A percentile compares a stretch with the other conserved stretches of the same genome.
phyloP scores from a whole-genome alignment of 1,140 invertebrate genomes.

The Listronotus bonariensis region DNA sequence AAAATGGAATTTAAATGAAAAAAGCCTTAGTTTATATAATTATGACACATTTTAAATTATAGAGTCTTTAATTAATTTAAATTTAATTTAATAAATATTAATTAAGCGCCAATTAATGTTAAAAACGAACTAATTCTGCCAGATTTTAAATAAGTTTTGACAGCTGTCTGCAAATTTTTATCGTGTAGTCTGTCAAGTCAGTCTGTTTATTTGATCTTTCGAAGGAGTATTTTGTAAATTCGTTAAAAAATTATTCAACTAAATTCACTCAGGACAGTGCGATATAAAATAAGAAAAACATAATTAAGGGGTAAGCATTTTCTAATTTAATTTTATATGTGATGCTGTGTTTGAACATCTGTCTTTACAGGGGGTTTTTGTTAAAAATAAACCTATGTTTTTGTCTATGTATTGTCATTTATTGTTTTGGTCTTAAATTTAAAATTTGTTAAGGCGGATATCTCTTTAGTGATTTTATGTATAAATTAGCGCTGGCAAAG shows the following conservation, averaged over 20 bases:
- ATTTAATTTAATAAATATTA: too few species aligned
- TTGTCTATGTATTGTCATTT: not conserved
- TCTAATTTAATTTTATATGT: too few species aligned
- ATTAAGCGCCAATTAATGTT: too few species aligned
- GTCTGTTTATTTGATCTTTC: not conserved
- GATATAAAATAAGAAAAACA: slow-evolving; percentile 1
- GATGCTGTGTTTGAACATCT: too few species aligned
- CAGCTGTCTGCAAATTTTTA: slow-evolving; percentile 7
- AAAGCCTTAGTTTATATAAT: too few species aligned
- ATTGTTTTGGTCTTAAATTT: not conserved
- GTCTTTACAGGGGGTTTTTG: too few species aligned
- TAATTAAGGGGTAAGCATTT: not conserved
- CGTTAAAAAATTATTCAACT: slow-evolving; percentile 4
- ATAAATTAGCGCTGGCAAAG: not conserved
- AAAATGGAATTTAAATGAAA: too few species aligned
- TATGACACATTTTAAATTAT: too few species aligned
- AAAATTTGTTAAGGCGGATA: not conserved
- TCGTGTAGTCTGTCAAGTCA: slow-evolving; percentile 2
- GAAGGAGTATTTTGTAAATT: slow-evolving; percentile 8
- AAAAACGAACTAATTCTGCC: too few species aligned
- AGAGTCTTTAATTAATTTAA: too few species aligned
- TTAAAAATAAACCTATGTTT: not conserved
- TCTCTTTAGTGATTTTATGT: not conserved
- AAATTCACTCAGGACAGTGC: not conserved
- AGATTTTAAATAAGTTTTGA: not conserved